phyloP scores from a whole-genome alignment of 2,888 invertebrate genomes.

The Drosophila quinaria region DNA sequence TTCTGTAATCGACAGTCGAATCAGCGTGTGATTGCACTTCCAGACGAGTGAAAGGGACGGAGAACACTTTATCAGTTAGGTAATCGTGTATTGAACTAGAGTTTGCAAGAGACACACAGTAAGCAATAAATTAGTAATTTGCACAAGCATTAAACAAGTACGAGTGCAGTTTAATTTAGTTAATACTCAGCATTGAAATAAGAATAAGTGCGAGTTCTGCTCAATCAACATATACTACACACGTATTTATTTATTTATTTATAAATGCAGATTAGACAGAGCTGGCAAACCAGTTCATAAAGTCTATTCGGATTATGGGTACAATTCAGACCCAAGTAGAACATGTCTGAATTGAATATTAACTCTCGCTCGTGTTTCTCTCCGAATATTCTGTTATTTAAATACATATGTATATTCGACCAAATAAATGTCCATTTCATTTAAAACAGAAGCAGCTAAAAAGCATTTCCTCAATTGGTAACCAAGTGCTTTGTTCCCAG shows the following conservation, averaged over 20 bases:
- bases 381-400: conserved; percentile 8
- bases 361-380: conserved; percentile 4
- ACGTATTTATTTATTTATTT: conserved; percentile 2
- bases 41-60: background rate
- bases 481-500: conserved; percentile 38
- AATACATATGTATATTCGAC: conserved; percentile 1
- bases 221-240: conserved; percentile 14
- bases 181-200: background rate
- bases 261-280: conserved; percentile 16
- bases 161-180: background rate
- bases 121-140: conserved; percentile 18
- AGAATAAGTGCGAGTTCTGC: background rate
- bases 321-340: conserved; percentile 18
- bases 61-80: conserved; percentile 21
- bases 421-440: conserved; percentile 1
- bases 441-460: conserved; percentile 1
- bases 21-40: conserved; percentile 13
- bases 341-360: conserved; percentile 13
- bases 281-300: conserved; percentile 41
- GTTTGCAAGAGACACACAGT: conserved; percentile 24
- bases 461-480: conserved; percentile 56
- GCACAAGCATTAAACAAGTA: conserved; percentile 17
- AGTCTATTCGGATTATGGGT: conserved; percentile 5
- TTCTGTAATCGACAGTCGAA: conserved; percentile 42
- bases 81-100: conserved; percentile 32